Evolutionary conservation across 2,888 invertebrate genomes (phyloP).

Genomic region (Lagria hirta): DNA sequence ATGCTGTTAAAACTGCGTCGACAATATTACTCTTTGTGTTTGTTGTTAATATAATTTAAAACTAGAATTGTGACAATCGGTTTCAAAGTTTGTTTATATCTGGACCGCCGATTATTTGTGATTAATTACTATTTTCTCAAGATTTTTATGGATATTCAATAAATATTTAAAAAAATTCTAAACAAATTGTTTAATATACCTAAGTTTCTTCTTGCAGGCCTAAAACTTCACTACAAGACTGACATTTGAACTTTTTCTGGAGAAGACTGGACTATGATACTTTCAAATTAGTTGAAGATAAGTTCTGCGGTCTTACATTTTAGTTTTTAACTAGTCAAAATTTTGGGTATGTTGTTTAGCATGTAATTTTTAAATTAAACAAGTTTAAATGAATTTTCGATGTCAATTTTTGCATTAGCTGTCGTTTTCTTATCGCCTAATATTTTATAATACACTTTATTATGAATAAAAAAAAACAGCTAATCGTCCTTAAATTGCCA

Average conservation of each 20-base stretch:
- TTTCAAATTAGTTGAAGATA: conserved; percentile 55
- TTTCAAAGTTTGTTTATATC: conserved; percentile 38
- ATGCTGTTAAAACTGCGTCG: conserved; percentile 36
- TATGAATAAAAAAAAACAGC: conserved; percentile 10
- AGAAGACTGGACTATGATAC: conserved; percentile 54
- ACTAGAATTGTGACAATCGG: conserved; percentile 43
- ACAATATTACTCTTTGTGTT: conserved; percentile 38
- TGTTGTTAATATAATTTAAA: conserved; percentile 33
- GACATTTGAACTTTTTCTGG: conserved; percentile 56
- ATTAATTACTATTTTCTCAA: conserved; percentile 45
- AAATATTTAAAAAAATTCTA: conserved; percentile 44
- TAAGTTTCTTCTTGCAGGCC: conserved; percentile 53
- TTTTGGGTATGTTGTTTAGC: conserved; percentile 23
- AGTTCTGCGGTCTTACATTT: conserved; percentile 55
- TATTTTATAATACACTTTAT: conserved; percentile 4
- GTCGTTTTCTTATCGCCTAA: conserved; percentile 5
- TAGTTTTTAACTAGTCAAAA: conserved; percentile 37
- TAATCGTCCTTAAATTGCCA: conserved; percentile 17
- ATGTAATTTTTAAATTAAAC: conserved; percentile 13
- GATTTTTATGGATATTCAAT: conserved; percentile 46
- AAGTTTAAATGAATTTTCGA: conserved; percentile 6
- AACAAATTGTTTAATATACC: conserved; percentile 50
- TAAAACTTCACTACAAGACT: conserved; percentile 54
- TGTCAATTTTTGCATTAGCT: conserved; percentile 19
- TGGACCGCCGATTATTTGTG: conserved; percentile 41